Evolutionary conservation across 2,797 vertebrate species (phyloP).

Genomic region (Muscicapa comitata): DNA sequence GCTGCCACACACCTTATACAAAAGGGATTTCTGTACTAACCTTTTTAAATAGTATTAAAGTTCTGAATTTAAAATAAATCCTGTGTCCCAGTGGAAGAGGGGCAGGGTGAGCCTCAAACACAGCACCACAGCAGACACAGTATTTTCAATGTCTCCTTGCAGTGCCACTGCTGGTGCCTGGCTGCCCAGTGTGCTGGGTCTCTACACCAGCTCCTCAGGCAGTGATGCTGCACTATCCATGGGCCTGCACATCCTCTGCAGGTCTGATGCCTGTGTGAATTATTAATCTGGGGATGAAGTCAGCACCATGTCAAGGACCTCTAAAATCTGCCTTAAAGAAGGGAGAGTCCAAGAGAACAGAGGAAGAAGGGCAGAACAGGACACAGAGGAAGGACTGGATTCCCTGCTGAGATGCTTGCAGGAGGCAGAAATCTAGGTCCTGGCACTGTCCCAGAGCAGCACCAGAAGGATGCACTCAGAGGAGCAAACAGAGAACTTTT

Average conservation of each 20-base stretch:
- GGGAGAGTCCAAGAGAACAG: not conserved
- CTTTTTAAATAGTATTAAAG: not conserved
- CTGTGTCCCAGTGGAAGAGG: not conserved
- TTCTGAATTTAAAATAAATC: not conserved
- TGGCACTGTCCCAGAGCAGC: not conserved
- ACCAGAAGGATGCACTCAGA: not conserved
- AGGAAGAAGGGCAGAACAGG: not conserved
- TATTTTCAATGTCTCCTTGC: not conserved
- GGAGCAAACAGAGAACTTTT: constrained; percentile 13
- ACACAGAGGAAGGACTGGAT: not conserved
- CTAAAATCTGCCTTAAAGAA: not conserved
- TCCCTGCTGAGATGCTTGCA: not conserved
- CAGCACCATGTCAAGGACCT: constrained; percentile 36
- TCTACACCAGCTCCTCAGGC: not conserved
- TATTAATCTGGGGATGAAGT: constrained; percentile 40
- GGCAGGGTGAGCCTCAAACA: not conserved
- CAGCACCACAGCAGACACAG: not conserved
- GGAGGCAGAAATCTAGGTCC: not conserved
- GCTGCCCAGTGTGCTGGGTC: not conserved
- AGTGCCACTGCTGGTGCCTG: not conserved
- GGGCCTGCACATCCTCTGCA: not conserved
- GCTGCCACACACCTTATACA: not conserved
- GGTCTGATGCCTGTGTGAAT: constrained; percentile 4
- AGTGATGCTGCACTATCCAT: not conserved
- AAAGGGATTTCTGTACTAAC: not conserved